Percentiles rank a stretch among this genome's conserved stretches.
phyloP scores from a whole-genome alignment of 2,113 vertebrate species.

The Tursiops truncatus region DNA sequence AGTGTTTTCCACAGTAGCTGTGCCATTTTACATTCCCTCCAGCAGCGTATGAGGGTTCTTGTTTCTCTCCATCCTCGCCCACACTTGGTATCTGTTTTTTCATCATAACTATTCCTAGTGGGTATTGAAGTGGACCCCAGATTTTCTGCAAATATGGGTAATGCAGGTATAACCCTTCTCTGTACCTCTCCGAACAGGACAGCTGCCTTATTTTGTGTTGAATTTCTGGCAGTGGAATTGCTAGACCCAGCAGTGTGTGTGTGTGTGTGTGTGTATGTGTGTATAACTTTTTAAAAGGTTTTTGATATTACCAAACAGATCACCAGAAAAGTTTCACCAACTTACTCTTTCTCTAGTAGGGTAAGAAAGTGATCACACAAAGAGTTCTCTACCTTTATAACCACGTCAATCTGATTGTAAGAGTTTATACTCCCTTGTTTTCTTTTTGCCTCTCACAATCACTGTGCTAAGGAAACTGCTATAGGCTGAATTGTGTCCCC shows the following conservation, averaged over 20 bases:
- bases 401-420: background rate
- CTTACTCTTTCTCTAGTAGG: background rate
- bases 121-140: too few species aligned
- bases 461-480: background rate
- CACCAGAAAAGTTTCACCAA: background rate
- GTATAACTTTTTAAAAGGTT: background rate
- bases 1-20: background rate
- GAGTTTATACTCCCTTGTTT: background rate
- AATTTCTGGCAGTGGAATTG: background rate
- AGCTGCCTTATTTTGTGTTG: background rate
- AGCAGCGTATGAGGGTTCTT: fast-evolving
- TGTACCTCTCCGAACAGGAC: background rate
- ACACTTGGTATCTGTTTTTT: too few species aligned
- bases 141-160: background rate
- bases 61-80: too few species aligned
- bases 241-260: background rate
- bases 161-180: background rate
- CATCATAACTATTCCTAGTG: background rate
- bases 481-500: background rate
- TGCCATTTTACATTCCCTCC: background rate
- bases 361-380: background rate
- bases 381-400: background rate
- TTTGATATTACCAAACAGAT: background rate
- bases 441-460: background rate
- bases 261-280: background rate